phyloP scores from a whole-genome alignment of 1,140 invertebrate species.

The Philaenus spumarius region DNA sequence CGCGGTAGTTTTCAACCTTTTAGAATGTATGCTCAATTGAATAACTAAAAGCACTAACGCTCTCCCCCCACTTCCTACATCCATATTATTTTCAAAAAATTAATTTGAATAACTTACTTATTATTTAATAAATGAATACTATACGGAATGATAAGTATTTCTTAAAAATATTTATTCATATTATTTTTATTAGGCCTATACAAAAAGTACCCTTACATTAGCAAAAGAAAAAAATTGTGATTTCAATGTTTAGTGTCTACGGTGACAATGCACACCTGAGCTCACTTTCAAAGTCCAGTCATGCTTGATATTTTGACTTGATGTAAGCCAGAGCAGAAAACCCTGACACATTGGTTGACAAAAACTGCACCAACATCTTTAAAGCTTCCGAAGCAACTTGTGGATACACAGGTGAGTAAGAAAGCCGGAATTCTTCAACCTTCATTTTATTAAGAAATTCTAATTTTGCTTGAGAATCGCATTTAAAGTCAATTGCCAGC shows the following conservation, averaged over 20 bases:
- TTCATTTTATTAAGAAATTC: neutral
- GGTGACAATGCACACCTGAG: constrained; percentile 11
- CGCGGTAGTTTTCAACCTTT: too few relatives aligned
- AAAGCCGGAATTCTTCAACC: constrained; percentile 5
- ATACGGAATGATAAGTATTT: too few relatives aligned
- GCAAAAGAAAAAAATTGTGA: too few relatives aligned
- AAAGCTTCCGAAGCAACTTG: constrained; percentile 2
- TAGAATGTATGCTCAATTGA: too few relatives aligned
- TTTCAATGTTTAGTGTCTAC: constrained; percentile 7
- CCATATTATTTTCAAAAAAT: too few relatives aligned
- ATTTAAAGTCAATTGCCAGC: neutral
- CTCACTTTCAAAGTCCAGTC: constrained; percentile 8
- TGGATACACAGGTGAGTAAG: neutral
- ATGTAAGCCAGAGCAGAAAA: constrained; percentile 18
- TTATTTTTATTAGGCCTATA: too few relatives aligned
- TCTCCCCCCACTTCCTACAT: too few relatives aligned
- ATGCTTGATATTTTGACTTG: constrained; percentile 13
- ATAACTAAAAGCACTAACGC: too few relatives aligned
- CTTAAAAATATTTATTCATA: too few relatives aligned
- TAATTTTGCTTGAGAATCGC: constrained; percentile 1
- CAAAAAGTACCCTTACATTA: too few relatives aligned
- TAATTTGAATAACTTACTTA: too few relatives aligned
- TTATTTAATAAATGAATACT: too few relatives aligned
- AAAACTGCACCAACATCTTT: constrained; percentile 17
- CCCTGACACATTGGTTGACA: constrained; percentile 15